Conservation (phyloP, 1,140 invertebrate genomes). For the Drosophila albomicans region DNA sequence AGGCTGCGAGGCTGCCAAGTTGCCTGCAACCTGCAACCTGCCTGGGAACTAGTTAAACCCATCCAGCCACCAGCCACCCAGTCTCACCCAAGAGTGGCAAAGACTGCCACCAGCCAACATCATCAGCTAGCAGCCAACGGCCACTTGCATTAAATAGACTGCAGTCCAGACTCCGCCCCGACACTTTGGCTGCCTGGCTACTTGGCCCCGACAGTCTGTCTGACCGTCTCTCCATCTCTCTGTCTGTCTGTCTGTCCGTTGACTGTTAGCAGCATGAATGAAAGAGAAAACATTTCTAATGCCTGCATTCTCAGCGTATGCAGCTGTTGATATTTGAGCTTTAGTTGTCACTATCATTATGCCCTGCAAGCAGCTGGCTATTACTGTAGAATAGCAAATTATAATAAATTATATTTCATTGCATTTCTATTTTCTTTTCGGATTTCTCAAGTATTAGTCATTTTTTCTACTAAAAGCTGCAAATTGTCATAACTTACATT, state of each 20-base stretch:
- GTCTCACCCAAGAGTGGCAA: conserved; percentile 17
- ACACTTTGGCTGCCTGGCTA: conserved; percentile 40
- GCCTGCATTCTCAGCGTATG: conserved; percentile 15
- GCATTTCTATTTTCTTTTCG: neutral
- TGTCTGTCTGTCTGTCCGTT: conserved; percentile 17
- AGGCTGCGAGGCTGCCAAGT: conserved; percentile 10
- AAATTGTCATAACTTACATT: no score
- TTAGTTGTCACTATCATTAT: neutral
- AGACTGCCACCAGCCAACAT: conserved; percentile 9
- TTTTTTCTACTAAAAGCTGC: no score
- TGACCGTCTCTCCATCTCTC: conserved; percentile 11
- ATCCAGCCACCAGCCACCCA: conserved; percentile 32
- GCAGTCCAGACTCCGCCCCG: conserved; percentile 8
- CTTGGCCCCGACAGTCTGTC: conserved; percentile 36
- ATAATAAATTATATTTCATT: neutral
- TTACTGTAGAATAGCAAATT: no score
- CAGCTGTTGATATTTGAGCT: conserved; percentile 16
- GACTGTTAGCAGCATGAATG: conserved; percentile 9
- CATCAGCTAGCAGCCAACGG: neutral
- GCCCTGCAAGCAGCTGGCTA: neutral
- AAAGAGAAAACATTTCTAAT: conserved; percentile 49
- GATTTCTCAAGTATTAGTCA: no score
- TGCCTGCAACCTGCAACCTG: conserved; percentile 11
- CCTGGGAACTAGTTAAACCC: conserved; percentile 46
- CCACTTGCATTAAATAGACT: conserved; percentile 25